Base-by-base conservation (phyloP, 2,888 invertebrate genomes). In the Idaea biselata region DNA sequence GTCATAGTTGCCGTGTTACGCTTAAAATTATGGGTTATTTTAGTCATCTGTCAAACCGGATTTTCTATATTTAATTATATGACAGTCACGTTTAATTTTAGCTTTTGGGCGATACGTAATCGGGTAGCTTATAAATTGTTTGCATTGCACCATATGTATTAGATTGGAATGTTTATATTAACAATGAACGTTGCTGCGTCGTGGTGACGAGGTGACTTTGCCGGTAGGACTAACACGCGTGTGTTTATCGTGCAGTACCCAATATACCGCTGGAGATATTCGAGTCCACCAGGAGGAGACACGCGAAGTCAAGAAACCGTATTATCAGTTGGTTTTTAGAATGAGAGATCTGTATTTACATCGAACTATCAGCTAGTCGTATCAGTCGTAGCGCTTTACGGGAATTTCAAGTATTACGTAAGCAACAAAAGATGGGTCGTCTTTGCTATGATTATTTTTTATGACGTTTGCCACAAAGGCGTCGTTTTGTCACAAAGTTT, bases 311-410 rank as follows among this genome's bases (percentile, higher is more conserved):
- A 87, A 93, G 93, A 86, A 91, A 93, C 86, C 91, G 92, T 84
- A 93, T 93, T 74, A 93, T 93, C 88, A 93, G 93, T 92, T 93
- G 93, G 93, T 91, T 93, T 77, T 88, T 93, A 88, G 93, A 93
- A 84, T 93, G 83, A 88, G 81, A 84, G 75, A 84, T 82, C 79
- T 84, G 81, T 87, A 81, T 83, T 71, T 72, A 78, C 64, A 72
- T 70, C 86, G 86, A 86, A 86, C 79, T 78, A 81, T 79, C 80
- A 79, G 86, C 89, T 89, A 88, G 89, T 89, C 87, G 83, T 81
- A 75, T 74, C 69, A 68, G 63, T 69, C 44, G 44, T 44, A 44
- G 44, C 44, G 44, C 44, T 44, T 44, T 44, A 71, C 3, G 25
- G 25, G 25, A 25, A 25, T 3, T 25, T 25, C 25, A 3, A 25